Conservation (phyloP, 2,797 vertebrate species). For the Sebastes elongatus region DNA sequence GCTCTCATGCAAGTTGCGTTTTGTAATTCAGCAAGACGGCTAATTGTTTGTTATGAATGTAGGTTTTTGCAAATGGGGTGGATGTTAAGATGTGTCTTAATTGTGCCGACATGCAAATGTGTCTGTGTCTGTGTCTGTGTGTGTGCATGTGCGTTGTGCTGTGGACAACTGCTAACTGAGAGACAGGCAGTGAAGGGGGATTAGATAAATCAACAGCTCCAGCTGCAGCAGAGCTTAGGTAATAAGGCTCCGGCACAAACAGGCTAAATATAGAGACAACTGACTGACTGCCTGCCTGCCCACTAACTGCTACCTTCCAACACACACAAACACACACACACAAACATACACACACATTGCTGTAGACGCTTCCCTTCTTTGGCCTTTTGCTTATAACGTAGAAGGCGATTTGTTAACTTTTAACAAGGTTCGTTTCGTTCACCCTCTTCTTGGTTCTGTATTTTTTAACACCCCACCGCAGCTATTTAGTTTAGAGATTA, state of each 20-base stretch:
- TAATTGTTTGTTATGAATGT: slow-evolving; percentile 50
- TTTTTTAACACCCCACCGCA: too few relatives aligned
- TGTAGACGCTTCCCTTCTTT: not conserved
- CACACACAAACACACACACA: slow-evolving; percentile 27
- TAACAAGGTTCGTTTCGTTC: not conserved
- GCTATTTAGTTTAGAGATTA: too few relatives aligned
- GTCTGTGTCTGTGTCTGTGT: not conserved
- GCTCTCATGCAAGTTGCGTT: slow-evolving; percentile 30
- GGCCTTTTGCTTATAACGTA: slow-evolving; percentile 3
- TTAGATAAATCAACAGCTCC: slow-evolving; percentile 78
- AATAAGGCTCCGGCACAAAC: slow-evolving; percentile 72
- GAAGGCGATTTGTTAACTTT: not conserved
- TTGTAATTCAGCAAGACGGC: slow-evolving; percentile 24
- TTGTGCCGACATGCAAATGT: slow-evolving; percentile 38
- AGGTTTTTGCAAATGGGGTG: slow-evolving; percentile 47
- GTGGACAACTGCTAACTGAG: slow-evolving; percentile 42
- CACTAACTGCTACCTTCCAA: slow-evolving; percentile 64
- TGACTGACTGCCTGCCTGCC: slow-evolving; percentile 69
- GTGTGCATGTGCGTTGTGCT: not conserved
- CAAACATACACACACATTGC: not conserved
- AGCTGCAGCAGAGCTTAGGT: slow-evolving; percentile 78
- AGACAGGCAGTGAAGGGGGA: slow-evolving; percentile 65
- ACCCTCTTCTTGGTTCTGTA: too few relatives aligned
- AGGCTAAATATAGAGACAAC: slow-evolving; percentile 78
- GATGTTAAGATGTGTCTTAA: slow-evolving; percentile 53